Evolutionary conservation across 2,113 vertebrate genomes (phyloP).

Genomic region (Ramphastos sulfuratus): DNA sequence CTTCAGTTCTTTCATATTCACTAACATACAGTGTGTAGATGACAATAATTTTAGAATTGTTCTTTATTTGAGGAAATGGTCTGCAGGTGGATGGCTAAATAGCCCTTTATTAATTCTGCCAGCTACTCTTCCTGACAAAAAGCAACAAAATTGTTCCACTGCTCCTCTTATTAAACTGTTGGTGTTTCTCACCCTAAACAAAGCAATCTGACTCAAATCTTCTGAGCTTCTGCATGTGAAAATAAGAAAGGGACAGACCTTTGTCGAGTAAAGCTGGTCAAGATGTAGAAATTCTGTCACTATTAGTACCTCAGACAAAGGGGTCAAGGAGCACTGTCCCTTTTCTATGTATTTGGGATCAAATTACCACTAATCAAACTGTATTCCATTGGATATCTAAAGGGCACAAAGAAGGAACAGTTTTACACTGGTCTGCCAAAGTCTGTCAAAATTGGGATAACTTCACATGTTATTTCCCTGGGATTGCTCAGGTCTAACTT

Average conservation of each 20-base stretch:
- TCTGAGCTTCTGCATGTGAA: neutral
- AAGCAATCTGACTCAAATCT: neutral
- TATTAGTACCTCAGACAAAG: neutral
- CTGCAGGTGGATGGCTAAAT: neutral
- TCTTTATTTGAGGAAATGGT: conserved; percentile 28
- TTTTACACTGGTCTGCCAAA: neutral
- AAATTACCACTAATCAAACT: neutral
- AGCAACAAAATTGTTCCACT: neutral
- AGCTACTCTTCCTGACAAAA: neutral
- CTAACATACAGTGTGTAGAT: neutral
- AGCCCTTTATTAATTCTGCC: neutral
- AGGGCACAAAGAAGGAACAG: neutral
- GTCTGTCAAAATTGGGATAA: neutral
- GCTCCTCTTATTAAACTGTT: neutral
- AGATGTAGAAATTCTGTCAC: neutral
- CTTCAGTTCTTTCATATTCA: neutral
- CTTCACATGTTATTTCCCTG: neutral
- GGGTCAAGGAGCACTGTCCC: neutral
- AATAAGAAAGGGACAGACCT: conserved; percentile 20
- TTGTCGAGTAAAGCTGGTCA: conserved; percentile 22
- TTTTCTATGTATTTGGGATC: neutral
- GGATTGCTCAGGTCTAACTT: neutral
- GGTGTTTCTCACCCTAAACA: neutral
- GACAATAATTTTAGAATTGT: conserved; percentile 5
- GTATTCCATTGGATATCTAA: neutral